Evolutionary conservation across 2,113 vertebrate genomes (phyloP).

Genomic region (Leucopsar rothschildi): DNA sequence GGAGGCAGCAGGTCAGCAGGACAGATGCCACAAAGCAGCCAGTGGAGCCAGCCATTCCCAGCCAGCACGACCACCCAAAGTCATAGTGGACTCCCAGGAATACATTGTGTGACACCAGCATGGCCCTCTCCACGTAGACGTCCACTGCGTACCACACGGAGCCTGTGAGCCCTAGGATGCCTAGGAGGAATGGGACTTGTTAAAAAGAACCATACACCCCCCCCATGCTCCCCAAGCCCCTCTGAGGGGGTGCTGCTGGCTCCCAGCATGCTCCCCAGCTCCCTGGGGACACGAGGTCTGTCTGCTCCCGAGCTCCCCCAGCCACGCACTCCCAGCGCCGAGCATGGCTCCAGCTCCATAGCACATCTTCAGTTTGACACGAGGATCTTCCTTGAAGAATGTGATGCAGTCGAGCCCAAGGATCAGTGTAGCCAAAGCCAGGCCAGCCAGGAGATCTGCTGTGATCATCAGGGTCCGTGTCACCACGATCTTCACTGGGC

Average conservation of each 20-base stretch:
- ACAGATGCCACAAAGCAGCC: slow-evolving; percentile 58
- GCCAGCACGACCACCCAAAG: slow-evolving; percentile 77
- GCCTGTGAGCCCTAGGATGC: slow-evolving; percentile 68
- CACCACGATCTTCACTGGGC: slow-evolving; percentile 70
- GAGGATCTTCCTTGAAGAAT: slow-evolving; percentile 63
- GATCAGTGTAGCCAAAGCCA: slow-evolving; percentile 51
- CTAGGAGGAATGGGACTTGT: neutral
- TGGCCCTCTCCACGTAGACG: slow-evolving; percentile 65
- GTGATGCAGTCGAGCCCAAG: slow-evolving; percentile 66
- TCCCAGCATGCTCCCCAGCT: accelerated
- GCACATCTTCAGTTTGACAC: slow-evolving; percentile 62
- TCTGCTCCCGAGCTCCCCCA: neutral
- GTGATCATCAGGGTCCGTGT: slow-evolving; percentile 70
- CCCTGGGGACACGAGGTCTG: neutral
- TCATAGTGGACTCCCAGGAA: slow-evolving; percentile 74
- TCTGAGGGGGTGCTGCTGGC: neutral
- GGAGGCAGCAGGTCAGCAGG: slow-evolving; percentile 66
- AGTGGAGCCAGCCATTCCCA: slow-evolving; percentile 66
- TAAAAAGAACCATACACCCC: accelerated
- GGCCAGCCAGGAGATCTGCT: slow-evolving; percentile 64
- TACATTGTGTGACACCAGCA: slow-evolving; percentile 44
- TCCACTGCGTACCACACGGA: slow-evolving; percentile 73
- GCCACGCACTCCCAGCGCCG: slow-evolving; percentile 48
- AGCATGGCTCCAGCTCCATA: slow-evolving; percentile 52
- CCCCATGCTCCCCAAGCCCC: neutral